Base-by-base conservation (phyloP, 1,140 invertebrate genomes). In the Aphaenogaster ashmeadi region DNA sequence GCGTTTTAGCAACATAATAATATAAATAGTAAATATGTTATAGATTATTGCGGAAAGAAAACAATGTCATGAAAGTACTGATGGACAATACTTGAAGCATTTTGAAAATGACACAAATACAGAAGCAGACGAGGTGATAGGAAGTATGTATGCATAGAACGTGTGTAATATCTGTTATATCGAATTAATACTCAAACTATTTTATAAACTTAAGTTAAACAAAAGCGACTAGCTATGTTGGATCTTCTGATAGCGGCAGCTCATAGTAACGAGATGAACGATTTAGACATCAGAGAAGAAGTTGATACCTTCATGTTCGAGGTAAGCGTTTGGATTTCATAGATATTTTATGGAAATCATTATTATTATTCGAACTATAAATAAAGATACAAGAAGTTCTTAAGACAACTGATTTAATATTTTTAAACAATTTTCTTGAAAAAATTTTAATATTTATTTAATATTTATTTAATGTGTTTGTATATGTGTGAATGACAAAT, bases 281-380 rank as follows among this genome's bases (percentile, higher is more conserved):
- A 97, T 66, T 77, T 95, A 38, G 97, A 98, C 79, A 98, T 98
- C 60, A 96, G 97, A 88, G 98, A 98, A 93, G 98, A 98, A 96
- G 97, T 98, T 7, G 97, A 98, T 93, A 98, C 98, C 0, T 69
- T 62, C 3, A 0, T 69, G 0, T 98, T 98, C 91, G 97, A 98
- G 96, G 98, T 98, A 69, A 47, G 66, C 3, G 3, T 50, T 69
- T 27, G 4, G 27, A 47, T n/a, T 38, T 15, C 18, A 41, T 56
- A 7, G 15, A 50, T 27, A 44, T 72, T 27, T 6, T 33, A 27
- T 15, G 0, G 2, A 47, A 47, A 13, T 44, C 4, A 64, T 38
- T 36, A 7, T 64, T 9, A 8, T 36, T 18, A 15, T 27, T 8
- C 9, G 0, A 27, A 64, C 3, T 64, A 38, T 38, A 36, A 67